Evolutionary conservation across 1,140 invertebrate genomes (phyloP), one percentile per base, ranked within the genome.

Genomic region (Zaprionus lachaisei): DNA sequence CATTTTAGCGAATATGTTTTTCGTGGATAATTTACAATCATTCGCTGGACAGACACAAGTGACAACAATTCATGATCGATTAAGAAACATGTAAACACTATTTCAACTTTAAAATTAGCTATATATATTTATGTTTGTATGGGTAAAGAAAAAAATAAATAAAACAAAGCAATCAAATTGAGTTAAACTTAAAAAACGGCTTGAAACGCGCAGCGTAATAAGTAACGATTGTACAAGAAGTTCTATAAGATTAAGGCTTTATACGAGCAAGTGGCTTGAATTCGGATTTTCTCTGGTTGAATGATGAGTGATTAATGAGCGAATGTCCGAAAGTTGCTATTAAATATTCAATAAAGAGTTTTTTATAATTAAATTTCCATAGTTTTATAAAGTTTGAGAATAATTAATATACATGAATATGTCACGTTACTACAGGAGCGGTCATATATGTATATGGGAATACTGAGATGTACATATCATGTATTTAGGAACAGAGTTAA

Each of bases 131-230:
- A 64, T 72, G 61, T 72, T 31, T 31, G 61, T 44, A 57, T 76
- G 55, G 37, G 12, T 70, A 57, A 37, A 17, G 37, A n/a, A 2
- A 55, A n/a, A 73, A 56, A 26, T 17, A 65, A 77, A 17, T 54
- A 55, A 66, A 87, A 72, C 69, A 60, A 74, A 56, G 56, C 26
- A 80, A 47, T 7, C 51, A 37, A 80, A 72, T 37, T 62, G 17
- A 28, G 28, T 34, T 55, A 14, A 77, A 72, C 47, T 62, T 72
- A 81, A 81, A 15, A 58, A 68, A 79, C 81, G 74, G 26, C 67
- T 49, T 67, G 4, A 72, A 79, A 86, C 77, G 70, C 73, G 69
- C 81, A 82, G 83, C 80, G 73, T 77, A 74, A 73, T 80, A 74
- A 77, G 64, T 64, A 67, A 87, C 66, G 56, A 72, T 83, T 80